These are phyloP conservation scores for Ptychobarbus kaznakovi DNA, from an alignment of 2,797 vertebrate species.

Conservation along the genomic window DNA sequence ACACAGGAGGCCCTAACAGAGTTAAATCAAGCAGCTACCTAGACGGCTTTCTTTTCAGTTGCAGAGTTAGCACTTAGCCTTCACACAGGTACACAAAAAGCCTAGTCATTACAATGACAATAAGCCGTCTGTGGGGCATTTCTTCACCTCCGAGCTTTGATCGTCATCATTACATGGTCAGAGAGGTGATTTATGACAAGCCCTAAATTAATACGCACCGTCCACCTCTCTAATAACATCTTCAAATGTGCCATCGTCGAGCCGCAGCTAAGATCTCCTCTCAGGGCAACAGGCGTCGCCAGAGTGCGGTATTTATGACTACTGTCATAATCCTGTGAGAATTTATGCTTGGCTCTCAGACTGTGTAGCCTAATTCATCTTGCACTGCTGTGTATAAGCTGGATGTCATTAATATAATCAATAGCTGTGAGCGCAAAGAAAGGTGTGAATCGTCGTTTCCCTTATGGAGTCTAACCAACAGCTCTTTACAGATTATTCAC, in stretches of 20 bases:
- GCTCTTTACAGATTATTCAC: constrained; percentile 42
- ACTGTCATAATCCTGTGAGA: constrained; percentile 39
- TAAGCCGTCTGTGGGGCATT: constrained; percentile 19
- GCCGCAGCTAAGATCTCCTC: constrained; percentile 4
- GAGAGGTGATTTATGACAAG: constrained; percentile 28
- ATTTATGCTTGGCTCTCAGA: constrained; percentile 32
- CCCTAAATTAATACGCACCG: constrained; percentile 22
- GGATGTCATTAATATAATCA: constrained; percentile 51
- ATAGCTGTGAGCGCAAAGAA: constrained; percentile 32
- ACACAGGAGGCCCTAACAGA: constrained; percentile 48
- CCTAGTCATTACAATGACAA: constrained; percentile 60
- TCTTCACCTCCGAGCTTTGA: constrained; percentile 13
- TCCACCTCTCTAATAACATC: constrained; percentile 35
- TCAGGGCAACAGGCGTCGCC: constrained; percentile 18
- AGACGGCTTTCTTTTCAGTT: constrained; percentile 40
- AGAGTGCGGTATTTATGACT: constrained; percentile 42
- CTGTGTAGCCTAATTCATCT: constrained; percentile 35
- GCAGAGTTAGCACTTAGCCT: constrained; percentile 31
- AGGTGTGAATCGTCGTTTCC: neutral
- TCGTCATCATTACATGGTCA: constrained; percentile 20
- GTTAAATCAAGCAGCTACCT: constrained; percentile 45
- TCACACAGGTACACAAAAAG: constrained; percentile 46
- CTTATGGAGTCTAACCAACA: neutral
- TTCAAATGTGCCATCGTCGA: constrained; percentile 19
- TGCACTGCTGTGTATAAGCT: constrained; percentile 46